Base-by-base conservation (phyloP, 2,113 vertebrate species). In the Thryonomys swinderianus region DNA sequence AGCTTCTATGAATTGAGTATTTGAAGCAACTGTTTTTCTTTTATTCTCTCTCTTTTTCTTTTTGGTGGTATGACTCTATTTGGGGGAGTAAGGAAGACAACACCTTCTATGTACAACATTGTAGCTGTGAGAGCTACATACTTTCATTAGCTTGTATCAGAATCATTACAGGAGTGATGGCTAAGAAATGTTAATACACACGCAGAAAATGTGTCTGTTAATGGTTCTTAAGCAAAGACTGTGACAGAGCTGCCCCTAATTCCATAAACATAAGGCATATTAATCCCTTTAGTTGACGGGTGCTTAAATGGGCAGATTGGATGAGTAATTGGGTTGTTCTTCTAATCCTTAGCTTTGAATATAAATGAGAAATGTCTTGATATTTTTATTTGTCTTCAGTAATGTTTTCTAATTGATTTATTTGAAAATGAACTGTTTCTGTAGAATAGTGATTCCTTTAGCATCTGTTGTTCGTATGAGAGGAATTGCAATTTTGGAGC, bases 241-340 rank as follows among this genome's bases (percentile, higher is more conserved):
- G 94, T 88, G 93, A 95, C 97, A 97, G 97, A 97, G 74, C 93
- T 97, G 94, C 96, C 96, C 97, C 83, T 90, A 96, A 95, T 98
- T 98, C 96, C 94, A 96, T 97, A 98, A 96, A 96, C 96, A 96
- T 95, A 97, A 98, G 90, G 97, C 96, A 32, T 69, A 86, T 95
- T 98, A 98, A 98, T 98, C 97, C 98, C 91, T 97, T 97, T 97
- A 96, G 96, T 57, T 98, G 98, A 98, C 97, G 94, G 87, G 96
- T 98, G 98, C 94, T 97, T 98, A 98, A 98, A 95, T 97, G 94
- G 97, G 88, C 94, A 97, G 97, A 98, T 97, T 98, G 96, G 71
- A 96, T 98, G 97, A 98, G 96, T 98, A 98, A 98, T 97, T 98
- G 96, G 93, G 94, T 94, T 98, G 94, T 92, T 98, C 40, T 98